Base-by-base conservation (phyloP, 2,888 invertebrate genomes). In the Aphrophora alni region DNA sequence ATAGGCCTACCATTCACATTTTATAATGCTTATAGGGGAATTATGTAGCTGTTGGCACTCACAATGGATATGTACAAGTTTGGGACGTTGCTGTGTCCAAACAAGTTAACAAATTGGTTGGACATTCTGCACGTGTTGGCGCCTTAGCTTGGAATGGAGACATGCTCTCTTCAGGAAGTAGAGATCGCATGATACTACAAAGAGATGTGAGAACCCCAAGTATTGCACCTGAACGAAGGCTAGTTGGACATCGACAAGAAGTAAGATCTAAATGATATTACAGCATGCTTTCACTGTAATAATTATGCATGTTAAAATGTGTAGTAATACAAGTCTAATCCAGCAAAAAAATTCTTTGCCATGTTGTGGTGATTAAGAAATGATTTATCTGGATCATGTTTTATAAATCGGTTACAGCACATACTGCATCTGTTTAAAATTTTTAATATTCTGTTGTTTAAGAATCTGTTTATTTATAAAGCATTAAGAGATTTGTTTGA, bases 101-200 rank as follows among this genome's bases (percentile, higher is more conserved):
- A 88, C 89, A 94, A 91, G 95, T 98, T 76, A 95, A 95, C 86
- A 95, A 96, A 87, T 89, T 98, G 26, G 94, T 95, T 86, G 98
- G 98, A 0, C 98, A 98, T 88, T 94, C 95, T 79, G 98, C 98
- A 0, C 91, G 97, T 14, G 96, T 97, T 17, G 98, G 98, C 24
- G 98, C 98, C 7, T 89, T 98, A 82, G 98, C 98, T 1, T 98
- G 98, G 98, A 98, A 98, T 89, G 96, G 97, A n/a, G 98, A 98
- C 87, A 94, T 97, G 80, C 90, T 98, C 51, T 97, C 97, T 80
- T 98, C 98, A 0, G 99, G 99, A 1, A 98, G 98, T 83, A 90
- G 99, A 82, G 99, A 99, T 88, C 90, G 98, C 84, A 91, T 96
- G 86, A 99, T 99, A 85, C 91, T 98, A 83, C 98, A 98, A 87